Conservation (phyloP, 2,797 vertebrate genomes). For the Sciurus vulgaris region DNA sequence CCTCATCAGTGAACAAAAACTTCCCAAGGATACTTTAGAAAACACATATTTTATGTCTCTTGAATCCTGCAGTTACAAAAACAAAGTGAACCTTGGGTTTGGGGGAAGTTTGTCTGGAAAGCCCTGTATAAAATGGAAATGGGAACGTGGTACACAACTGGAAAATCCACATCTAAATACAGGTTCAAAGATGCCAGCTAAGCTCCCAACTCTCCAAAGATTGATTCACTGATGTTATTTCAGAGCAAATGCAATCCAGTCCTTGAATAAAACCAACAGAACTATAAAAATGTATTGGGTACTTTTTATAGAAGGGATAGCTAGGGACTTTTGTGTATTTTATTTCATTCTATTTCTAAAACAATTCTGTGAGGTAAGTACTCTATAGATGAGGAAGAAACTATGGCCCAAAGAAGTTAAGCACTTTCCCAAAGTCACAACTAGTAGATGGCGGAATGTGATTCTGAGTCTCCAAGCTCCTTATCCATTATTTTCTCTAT, state of each 20-base stretch:
- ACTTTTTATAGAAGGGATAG: neutral
- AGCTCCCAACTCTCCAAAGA: neutral
- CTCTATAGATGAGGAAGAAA: conserved; percentile 26
- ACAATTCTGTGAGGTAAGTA: neutral
- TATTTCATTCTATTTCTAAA: conserved; percentile 52
- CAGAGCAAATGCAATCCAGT: conserved; percentile 8
- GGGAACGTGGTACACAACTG: neutral
- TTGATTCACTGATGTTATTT: neutral
- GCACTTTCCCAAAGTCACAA: neutral
- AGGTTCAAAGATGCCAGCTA: neutral
- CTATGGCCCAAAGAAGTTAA: neutral
- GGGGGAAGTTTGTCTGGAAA: neutral
- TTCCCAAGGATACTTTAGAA: conserved; percentile 16
- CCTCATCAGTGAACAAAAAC: conserved; percentile 1
- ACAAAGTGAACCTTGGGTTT: neutral
- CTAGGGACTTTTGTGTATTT: neutral
- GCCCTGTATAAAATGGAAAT: neutral
- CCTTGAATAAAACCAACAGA: neutral
- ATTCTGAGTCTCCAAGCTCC: neutral
- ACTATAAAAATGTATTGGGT: neutral
- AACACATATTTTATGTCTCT: conserved; percentile 15
- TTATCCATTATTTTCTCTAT: neutral
- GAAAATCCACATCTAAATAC: neutral
- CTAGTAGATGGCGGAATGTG: neutral
- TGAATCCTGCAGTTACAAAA: neutral